A percentile compares a stretch with the other conserved stretches of the same genome.
These are phyloP conservation scores for Amphiduros pacificus DNA, from an alignment of 2,888 invertebrate species.

Conservation along the genomic window DNA sequence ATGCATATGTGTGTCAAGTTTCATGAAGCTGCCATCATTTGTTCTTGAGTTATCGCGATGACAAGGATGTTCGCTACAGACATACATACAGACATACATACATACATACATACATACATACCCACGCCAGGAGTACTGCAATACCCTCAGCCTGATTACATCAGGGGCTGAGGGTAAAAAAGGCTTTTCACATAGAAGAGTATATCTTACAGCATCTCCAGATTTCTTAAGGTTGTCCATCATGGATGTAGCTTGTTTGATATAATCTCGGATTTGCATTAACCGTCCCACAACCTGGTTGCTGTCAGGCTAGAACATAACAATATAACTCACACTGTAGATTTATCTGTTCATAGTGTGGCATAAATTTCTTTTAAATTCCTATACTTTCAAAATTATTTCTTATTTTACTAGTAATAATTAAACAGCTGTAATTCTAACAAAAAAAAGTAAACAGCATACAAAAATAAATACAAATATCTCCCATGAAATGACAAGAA, in stretches of 20 bases:
- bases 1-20: too few species aligned
- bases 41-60: too few species aligned
- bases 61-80: too few species aligned
- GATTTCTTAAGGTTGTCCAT: slow-evolving; percentile 44
- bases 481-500: neutral
- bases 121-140: too few species aligned
- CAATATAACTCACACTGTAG: too few species aligned
- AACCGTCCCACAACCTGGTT: slow-evolving; percentile 55
- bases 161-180: too few species aligned
- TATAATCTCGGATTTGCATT: slow-evolving; percentile 58
- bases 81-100: too few species aligned
- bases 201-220: slow-evolving; percentile 21
- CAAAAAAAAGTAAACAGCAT: neutral
- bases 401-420: neutral
- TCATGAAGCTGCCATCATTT: too few species aligned
- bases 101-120: too few species aligned
- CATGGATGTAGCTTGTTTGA: slow-evolving; percentile 56
- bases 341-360: neutral
- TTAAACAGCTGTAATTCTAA: neutral
- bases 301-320: slow-evolving; percentile 47
- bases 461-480: too few species aligned
- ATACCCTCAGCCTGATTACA: too few species aligned
- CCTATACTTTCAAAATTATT: neutral
- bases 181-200: too few species aligned
- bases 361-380: neutral